These are phyloP conservation scores for Metaphire vulgaris DNA, from an alignment of 1,140 invertebrate species.

Conservation along the genomic window DNA sequence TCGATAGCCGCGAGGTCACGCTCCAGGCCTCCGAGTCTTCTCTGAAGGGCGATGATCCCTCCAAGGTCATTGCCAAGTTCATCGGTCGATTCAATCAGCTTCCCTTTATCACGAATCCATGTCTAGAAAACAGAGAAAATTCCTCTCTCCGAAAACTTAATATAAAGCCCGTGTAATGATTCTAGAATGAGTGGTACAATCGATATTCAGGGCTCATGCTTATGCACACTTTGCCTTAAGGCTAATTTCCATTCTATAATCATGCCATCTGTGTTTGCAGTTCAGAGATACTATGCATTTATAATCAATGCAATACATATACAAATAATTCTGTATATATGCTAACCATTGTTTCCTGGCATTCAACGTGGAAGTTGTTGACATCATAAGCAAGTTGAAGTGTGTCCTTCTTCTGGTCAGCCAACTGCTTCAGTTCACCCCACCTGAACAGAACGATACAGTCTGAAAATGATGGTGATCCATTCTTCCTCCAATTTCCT, in stretches of 20 bases:
- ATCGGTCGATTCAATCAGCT: conserved; percentile 85
- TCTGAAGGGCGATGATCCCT: conserved; percentile 71
- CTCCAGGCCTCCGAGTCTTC: conserved; percentile 94
- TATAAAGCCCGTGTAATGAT: background rate
- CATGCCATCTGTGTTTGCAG: too few relatives aligned
- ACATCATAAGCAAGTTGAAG: conserved; percentile 92
- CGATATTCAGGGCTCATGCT: too few relatives aligned
- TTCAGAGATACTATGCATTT: too few relatives aligned
- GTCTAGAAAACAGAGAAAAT: conserved; percentile 46
- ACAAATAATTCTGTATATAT: too few relatives aligned
- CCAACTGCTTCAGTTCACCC: conserved; percentile 69
- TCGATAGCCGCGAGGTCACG: conserved; percentile 95
- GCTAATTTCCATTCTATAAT: too few relatives aligned
- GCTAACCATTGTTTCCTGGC: conserved; percentile 86
- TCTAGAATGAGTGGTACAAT: conserved; percentile 13
- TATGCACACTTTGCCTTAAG: too few relatives aligned
- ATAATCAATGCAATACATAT: too few relatives aligned
- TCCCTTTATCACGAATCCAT: conserved; percentile 99
- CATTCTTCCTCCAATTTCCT: too few relatives aligned
- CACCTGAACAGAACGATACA: conserved; percentile 48
- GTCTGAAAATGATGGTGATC: too few relatives aligned
- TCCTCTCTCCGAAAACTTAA: conserved; percentile 2
- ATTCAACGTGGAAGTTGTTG: conserved; percentile 99
- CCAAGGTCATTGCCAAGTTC: conserved; percentile 75
- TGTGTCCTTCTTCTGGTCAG: conserved; percentile 87